Evolutionary conservation across 2,113 vertebrate genomes (phyloP).

Genomic region (Daubentonia madagascariensis): DNA sequence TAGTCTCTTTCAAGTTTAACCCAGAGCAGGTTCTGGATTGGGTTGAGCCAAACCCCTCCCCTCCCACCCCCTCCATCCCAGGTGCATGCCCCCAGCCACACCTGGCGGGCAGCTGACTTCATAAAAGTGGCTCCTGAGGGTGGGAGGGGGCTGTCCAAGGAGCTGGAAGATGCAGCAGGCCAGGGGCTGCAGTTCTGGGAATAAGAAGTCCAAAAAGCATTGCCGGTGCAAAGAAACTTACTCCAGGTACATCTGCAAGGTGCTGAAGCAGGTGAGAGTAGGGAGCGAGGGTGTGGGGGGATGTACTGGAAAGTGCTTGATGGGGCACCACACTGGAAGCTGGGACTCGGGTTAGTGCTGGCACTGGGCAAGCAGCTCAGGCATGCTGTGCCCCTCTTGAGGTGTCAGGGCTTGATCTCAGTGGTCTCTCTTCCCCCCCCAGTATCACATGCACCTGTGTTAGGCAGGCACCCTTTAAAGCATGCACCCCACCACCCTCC

Average conservation of each 20-base stretch:
- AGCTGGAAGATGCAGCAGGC: neutral
- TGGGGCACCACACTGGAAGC: neutral
- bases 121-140: neutral
- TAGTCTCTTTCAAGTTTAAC: neutral
- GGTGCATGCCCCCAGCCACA: conserved; percentile 20
- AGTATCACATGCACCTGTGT: neutral
- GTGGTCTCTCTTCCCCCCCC: neutral
- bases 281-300: rapidly evolving
- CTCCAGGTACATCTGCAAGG: conserved; percentile 71
- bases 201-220: conserved; percentile 28
- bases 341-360: rapidly evolving
- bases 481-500: rapidly evolving
- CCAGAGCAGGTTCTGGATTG: neutral
- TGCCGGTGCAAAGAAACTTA: conserved; percentile 57
- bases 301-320: rapidly evolving
- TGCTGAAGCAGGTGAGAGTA: conserved; percentile 74
- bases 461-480: neutral
- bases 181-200: rapidly evolving
- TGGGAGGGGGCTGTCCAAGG: rapidly evolving
- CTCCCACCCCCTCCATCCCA: neutral
- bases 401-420: rapidly evolving
- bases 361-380: neutral
- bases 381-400: too few relatives aligned
- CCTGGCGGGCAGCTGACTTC: neutral
- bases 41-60: neutral